Percentiles rank a stretch among this genome's conserved stretches.
Evolutionary conservation across 1,140 invertebrate species (phyloP).

Genomic region (Neotoxoptera formosana): DNA sequence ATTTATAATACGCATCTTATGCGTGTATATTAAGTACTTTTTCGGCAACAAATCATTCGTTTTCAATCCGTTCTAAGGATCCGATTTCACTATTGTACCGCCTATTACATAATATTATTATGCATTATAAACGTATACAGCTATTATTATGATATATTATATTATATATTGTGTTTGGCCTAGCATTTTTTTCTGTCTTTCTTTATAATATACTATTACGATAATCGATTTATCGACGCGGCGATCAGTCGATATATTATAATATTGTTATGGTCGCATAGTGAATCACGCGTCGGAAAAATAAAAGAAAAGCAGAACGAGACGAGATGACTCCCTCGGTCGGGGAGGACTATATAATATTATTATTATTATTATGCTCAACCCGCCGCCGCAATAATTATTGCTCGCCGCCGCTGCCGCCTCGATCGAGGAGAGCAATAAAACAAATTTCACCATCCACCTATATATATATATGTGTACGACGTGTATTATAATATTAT

Average conservation of each 20-base stretch:
- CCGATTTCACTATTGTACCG: background rate
- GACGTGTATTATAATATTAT: background rate
- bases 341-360: background rate
- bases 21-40: background rate
- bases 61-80: background rate
- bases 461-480: background rate
- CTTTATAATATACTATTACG: no score
- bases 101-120: background rate
- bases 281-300: background rate
- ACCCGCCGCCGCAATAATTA: background rate
- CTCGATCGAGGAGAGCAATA: background rate
- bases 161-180: no score
- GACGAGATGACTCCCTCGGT: no score
- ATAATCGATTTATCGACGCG: background rate
- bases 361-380: background rate
- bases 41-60: background rate
- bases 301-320: background rate
- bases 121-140: background rate
- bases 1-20: background rate
- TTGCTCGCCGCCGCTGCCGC: background rate
- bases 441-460: conserved; percentile 9
- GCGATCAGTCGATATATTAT: background rate
- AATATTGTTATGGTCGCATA: background rate
- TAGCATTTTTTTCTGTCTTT: background rate
- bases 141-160: background rate